Percentiles rank a stretch among this genome's conserved stretches.
Conservation (phyloP, 2,888 invertebrate genomes). For the Bursaphelenchus okinawaensis region DNA sequence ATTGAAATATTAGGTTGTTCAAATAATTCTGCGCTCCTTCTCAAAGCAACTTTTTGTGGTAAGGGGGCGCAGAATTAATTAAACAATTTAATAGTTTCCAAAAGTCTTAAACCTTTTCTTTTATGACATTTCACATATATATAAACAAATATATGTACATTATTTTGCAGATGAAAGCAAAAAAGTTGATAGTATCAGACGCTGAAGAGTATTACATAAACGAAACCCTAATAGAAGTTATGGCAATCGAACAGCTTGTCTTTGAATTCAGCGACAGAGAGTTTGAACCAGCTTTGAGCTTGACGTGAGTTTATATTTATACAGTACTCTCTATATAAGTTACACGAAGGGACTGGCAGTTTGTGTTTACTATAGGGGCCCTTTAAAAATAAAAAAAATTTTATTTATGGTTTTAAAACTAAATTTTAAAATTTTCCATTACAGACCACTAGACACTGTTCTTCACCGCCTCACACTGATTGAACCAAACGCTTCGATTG, state of each 20-base stretch:
- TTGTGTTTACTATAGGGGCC: too few relatives aligned
- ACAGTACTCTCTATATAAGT: too few relatives aligned
- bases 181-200: neutral
- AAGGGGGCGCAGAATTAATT: too few relatives aligned
- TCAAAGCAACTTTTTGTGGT: too few relatives aligned
- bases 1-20: too few relatives aligned
- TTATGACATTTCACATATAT: too few relatives aligned
- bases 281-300: neutral
- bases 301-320: neutral
- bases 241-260: neutral
- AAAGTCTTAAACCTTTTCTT: too few relatives aligned
- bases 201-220: constrained; percentile 2
- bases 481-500: neutral
- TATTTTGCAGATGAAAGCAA: neutral
- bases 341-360: neutral
- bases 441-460: neutral
- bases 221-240: neutral
- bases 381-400: neutral
- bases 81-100: too few relatives aligned
- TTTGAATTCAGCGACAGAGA: neutral
- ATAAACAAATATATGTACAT: too few relatives aligned
- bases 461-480: neutral
- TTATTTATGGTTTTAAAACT: neutral
- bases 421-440: neutral
- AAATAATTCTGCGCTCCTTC: too few relatives aligned